Base-by-base conservation (phyloP, 2,888 invertebrate species). In the Cheiracanthium punctorium region DNA sequence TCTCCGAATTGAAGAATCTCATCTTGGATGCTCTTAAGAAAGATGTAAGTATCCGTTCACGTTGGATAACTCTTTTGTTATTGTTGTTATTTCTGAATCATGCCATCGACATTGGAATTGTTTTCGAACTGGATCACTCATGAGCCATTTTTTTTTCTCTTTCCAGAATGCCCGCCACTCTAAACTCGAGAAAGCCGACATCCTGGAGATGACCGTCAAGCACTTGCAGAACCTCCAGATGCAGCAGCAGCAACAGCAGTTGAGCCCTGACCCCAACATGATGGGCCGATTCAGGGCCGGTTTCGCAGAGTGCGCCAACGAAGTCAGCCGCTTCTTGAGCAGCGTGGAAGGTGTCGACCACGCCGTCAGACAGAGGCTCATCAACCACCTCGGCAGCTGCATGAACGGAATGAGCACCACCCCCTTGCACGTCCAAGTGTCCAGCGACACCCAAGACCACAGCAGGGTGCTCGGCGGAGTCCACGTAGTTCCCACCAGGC, bases 141-240 rank as follows among this genome's bases (percentile, higher is more conserved):
- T 77, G 52, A 37, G 28, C 14, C 29, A 1, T 73, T 71, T 28
- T 41, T 75, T 52, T 70, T 41, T n/a, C 74, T 28, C 30, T 28
- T 75, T 74, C 7, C 64, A 88, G 87, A 88, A 88, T 81, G 85
- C 97, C 41, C 94, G 97, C 90, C 98, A 98, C 92, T 96, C 97
- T 5, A 98, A 98, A 92, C 93, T 98, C 90, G 98, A 98, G 91
- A 98, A 98, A 92, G 98, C 98, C 4, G 98, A 98, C 92, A 98
- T 98, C 89, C 93, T 98, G 89, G 98, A 98, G 93, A 96, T 98
- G 96, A 97, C 98, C 0, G 98, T 98, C 72, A 96, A 97, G 91
- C 97, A 98, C 92, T 93, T 98, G 87, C 96, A 97, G 92, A 94
- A 95, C 0, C 94, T 98, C 29, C 96, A 97, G 91, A 94, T 96